Evolutionary conservation across 2,888 invertebrate species (phyloP), one percentile per base, ranked within the genome.

Genomic region (Linnaemya vulpina): DNA sequence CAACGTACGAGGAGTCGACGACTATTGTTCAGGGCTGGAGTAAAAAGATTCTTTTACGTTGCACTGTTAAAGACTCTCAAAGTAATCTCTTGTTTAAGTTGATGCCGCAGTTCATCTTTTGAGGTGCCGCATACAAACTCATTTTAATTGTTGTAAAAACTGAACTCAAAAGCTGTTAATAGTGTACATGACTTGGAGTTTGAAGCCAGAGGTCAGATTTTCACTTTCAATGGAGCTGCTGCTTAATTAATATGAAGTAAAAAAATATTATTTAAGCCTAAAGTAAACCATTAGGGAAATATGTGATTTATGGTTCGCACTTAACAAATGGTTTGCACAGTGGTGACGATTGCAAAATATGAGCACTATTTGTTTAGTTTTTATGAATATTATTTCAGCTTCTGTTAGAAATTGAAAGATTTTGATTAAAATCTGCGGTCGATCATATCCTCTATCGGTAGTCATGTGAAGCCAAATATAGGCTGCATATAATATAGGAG

Each of bases 181-280:
- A 55, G 17, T 71, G 43, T n/a, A 30, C n/a, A 25, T 71, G 1
- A 25, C 8, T 25, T 22, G 25, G 10, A n/a, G 46, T 7, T 43
- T 71, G 25, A 58, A 43, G n/a, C 40, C 1, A 55, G 7, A 43
- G 70, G 55, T 71, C 25, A 71, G 25, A 58, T 43, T 71, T 71
- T 71, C 58, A 71, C 71, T 62, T 40, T 40, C 35, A 15, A 11
- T 40, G 11, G 40, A 13, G 13, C 11, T 2, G 30, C 30, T 2
- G 30, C 30, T 30, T n/a, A n/a, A 43, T 13, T 13, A 1, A 38
- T 1, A 10, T 38, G 9, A 38, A 10, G 38, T 38, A 11, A 43
- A 11, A 43, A 43, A 13, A 43, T 3, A 13, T 13, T 43, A 38
- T 43, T 43, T 11, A 43, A 13, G 43, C 13, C 43, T 11, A 43